phyloP scores from a whole-genome alignment of 2,797 vertebrate species.

The Psittacula echo region DNA sequence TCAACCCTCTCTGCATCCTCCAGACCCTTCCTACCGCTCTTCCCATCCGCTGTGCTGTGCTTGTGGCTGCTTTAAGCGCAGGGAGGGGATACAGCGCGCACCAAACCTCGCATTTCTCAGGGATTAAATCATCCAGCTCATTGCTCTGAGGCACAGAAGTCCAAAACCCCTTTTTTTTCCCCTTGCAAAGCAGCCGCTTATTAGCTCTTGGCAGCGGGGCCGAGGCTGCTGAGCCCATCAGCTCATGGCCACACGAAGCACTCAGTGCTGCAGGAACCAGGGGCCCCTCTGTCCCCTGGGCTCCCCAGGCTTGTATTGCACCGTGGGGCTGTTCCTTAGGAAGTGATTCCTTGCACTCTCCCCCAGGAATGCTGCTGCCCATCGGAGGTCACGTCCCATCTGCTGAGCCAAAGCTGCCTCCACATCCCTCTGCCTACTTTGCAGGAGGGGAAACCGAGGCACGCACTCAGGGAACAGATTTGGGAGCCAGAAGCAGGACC shows the following conservation, averaged over 20 bases:
- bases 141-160: neutral
- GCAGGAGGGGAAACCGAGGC: neutral
- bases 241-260: neutral
- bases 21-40: neutral
- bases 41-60: neutral
- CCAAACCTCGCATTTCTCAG: conserved; percentile 16
- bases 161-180: neutral
- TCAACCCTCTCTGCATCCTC: neutral
- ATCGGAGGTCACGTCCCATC: neutral
- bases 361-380: fast-evolving
- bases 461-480: fast-evolving
- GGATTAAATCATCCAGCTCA: conserved; percentile 28
- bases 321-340: neutral
- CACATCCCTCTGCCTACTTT: neutral
- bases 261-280: neutral
- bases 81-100: conserved; percentile 25
- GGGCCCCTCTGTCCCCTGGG: neutral
- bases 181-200: neutral
- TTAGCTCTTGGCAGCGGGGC: neutral
- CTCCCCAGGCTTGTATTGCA: neutral
- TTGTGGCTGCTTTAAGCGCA: neutral
- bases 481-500: neutral
- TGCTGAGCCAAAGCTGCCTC: neutral
- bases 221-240: neutral
- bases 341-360: neutral